Conservation (phyloP, 2,797 vertebrate genomes). For the Thaleichthys pacificus region DNA sequence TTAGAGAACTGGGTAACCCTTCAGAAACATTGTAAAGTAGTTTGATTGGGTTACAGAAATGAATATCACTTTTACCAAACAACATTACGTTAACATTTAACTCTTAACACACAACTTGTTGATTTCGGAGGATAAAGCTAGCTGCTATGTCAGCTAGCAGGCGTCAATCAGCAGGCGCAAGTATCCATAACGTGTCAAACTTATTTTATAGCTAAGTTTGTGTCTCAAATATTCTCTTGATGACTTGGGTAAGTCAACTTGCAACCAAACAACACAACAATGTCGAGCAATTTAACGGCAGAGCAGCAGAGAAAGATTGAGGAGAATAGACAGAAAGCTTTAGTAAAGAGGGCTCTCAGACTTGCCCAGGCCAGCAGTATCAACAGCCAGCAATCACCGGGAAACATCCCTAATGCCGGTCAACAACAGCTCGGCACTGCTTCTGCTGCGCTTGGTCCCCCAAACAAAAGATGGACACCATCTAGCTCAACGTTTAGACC, state of each 20-base stretch:
- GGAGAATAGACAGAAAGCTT: constrained; percentile 86
- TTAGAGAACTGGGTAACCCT: background rate
- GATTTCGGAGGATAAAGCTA: constrained; percentile 18
- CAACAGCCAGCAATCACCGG: constrained; percentile 22
- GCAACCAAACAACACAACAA: constrained; percentile 41
- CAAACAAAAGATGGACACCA: constrained; percentile 13
- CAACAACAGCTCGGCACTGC: constrained; percentile 8
- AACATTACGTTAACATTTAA: background rate
- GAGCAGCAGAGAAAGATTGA: constrained; percentile 90
- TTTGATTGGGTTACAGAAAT: too few relatives aligned
- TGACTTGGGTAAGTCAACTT: background rate
- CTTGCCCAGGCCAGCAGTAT: constrained; percentile 65
- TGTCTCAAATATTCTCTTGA: background rate
- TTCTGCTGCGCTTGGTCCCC: background rate
- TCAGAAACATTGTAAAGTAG: too few relatives aligned
- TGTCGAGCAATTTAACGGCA: constrained; percentile 85
- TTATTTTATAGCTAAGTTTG: background rate
- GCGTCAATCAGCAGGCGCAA: too few relatives aligned
- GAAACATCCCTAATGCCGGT: background rate
- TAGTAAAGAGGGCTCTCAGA: constrained; percentile 89
- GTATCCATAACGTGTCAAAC: too few relatives aligned
- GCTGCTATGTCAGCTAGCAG: constrained; percentile 37
- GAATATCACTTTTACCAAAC: too few relatives aligned
- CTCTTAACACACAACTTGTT: background rate
- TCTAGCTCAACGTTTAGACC: constrained; percentile 4